Base-by-base conservation (phyloP, 2,888 invertebrate species). In the Dexiosoma caninum region DNA sequence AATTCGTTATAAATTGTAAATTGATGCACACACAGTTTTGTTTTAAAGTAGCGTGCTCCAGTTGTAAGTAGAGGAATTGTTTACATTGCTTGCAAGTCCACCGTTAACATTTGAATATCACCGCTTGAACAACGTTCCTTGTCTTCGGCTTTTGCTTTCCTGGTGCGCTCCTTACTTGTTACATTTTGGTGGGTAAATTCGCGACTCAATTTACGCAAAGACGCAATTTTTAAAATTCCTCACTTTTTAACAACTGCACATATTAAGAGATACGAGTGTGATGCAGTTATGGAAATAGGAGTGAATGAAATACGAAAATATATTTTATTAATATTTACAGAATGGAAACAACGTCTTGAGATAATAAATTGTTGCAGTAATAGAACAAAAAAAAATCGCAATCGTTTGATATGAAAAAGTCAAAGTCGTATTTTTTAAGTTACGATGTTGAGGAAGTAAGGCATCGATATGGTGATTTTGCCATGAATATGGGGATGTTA, bases 81-180 rank as follows among this genome's bases (percentile, higher is more conserved):
- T 46, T 46, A 10, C 46, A 53, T 19, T 74, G 72, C 72, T 74
- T 53, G 51, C 30, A 2, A 16, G n/a, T 27, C n/a, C n/a, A n/a
- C n/a, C n/a, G n/a, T n/a, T n/a, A n/a, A n/a, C n/a, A n/a, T n/a
- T n/a, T n/a, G n/a, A n/a, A n/a, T n/a, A n/a, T n/a, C n/a, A n/a
- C n/a, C n/a, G n/a, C n/a, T n/a, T n/a, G n/a, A n/a, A n/a, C n/a
- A n/a, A n/a, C n/a, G n/a, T n/a, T n/a, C n/a, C n/a, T n/a, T n/a
- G n/a, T n/a, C n/a, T n/a, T n/a, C 19, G 57, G 59, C 37, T 71
- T 78, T 78, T 60, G 66, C 72, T 78, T 78, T 78, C 78, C 78
- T 78, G 53, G 78, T 53, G 60, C 60, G 74, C 69, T 74, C 79
- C 66, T 78, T 78, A 78, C 57, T 78, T 78, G 40, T 71, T 71